Conservation (phyloP, 2,113 vertebrate species). For the Oncorhynchus gorbuscha region DNA sequence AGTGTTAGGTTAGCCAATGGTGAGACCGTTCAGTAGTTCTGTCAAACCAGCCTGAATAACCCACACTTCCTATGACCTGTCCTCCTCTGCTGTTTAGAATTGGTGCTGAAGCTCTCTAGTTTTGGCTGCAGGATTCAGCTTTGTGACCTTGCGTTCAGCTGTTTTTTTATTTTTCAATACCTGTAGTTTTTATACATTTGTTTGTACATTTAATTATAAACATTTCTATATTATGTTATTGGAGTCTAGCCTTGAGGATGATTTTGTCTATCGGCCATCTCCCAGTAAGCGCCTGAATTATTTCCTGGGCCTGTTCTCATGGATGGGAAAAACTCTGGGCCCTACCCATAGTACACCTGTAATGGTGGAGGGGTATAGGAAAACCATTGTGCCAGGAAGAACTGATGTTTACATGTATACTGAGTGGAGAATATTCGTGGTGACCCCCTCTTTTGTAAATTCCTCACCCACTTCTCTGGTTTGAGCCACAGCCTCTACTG, state of each 20-base stretch:
- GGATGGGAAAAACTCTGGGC: too few relatives aligned
- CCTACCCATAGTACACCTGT: background rate
- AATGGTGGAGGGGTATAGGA: background rate
- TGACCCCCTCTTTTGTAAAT: background rate
- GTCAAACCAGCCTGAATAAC: too few relatives aligned
- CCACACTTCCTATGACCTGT: too few relatives aligned
- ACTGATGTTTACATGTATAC: background rate
- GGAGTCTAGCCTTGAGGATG: background rate
- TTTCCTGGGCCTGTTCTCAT: background rate
- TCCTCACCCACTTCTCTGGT: constrained; percentile 12
- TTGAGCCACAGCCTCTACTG: constrained; percentile 51
- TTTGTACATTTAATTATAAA: constrained; percentile 14
- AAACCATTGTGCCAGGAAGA: too few relatives aligned
- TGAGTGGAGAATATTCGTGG: background rate
- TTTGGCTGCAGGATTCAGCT: background rate
- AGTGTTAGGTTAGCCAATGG: background rate
- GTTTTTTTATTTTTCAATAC: background rate
- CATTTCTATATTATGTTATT: constrained; percentile 1
- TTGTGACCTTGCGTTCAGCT: background rate
- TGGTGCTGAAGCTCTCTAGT: background rate
- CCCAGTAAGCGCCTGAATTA: background rate
- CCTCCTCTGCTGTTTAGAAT: background rate
- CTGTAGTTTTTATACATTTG: constrained; percentile 11
- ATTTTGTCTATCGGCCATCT: background rate
- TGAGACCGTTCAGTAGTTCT: background rate